Conservation (phyloP, 2,113 vertebrate genomes). For the Acrocephalus arundinaceus region DNA sequence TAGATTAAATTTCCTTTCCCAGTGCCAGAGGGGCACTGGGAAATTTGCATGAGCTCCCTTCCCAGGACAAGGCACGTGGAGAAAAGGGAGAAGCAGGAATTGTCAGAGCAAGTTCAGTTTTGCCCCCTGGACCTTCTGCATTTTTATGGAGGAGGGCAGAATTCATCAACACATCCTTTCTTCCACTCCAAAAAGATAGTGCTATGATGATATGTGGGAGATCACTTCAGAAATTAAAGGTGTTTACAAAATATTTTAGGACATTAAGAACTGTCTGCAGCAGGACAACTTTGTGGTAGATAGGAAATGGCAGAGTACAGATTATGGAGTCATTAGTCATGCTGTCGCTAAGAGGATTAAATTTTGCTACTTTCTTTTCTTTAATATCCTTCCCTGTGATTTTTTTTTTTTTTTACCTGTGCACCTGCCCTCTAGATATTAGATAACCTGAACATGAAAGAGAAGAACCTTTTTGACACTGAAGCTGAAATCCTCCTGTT, state of each 20-base stretch:
- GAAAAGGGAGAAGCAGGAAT: conserved; percentile 45
- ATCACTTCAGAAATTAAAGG: background rate
- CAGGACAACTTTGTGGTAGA: background rate
- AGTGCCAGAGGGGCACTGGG: conserved; percentile 61
- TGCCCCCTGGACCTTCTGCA: conserved; percentile 50
- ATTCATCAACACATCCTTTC: conserved; percentile 36
- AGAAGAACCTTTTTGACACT: conserved; percentile 27
- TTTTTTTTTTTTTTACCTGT: background rate
- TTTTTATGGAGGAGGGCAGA: conserved; percentile 62
- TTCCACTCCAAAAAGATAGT: conserved; percentile 14
- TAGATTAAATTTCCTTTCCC: conserved; percentile 57
- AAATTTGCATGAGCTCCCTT: conserved; percentile 58
- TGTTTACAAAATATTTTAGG: background rate
- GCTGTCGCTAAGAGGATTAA: conserved; percentile 9
- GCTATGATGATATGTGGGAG: background rate
- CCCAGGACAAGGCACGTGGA: background rate
- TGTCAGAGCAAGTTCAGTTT: conserved; percentile 57
- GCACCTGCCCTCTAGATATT: conserved; percentile 47
- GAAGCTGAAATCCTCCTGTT: conserved; percentile 42
- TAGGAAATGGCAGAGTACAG: background rate
- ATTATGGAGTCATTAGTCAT: background rate
- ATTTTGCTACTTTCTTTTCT: conserved; percentile 12
- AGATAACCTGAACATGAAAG: conserved; percentile 53
- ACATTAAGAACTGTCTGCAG: background rate
- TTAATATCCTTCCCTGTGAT: background rate